Evolutionary conservation across 1,140 invertebrate genomes (phyloP), one percentile per base, ranked within the genome.

Genomic region (Nymphalis io): DNA sequence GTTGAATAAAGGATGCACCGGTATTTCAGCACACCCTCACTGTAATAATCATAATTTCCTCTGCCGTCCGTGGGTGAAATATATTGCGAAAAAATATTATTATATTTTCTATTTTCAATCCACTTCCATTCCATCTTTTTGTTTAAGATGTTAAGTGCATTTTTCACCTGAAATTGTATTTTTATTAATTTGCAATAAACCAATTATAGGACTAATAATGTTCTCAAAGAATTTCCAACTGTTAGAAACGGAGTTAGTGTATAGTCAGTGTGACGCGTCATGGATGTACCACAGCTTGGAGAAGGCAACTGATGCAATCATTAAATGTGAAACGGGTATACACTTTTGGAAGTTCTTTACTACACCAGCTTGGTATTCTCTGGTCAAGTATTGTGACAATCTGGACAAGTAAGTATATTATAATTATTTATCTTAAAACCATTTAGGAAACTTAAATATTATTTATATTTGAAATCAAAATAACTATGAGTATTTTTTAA

Each of bases 261-360:
- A 64, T 87, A 93, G 70, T 89, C 93, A 65, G 92, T 95, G 85
- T 44, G 91, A 91, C 55, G 88, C 93, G 20, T 85, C 92, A 2
- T 89, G 90, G 83, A 80, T 96, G 75, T 93, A 95, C 64, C 87
- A 94, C 55, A 93, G 94, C 0, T 79, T 95, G 18, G 91, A 81
- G 38, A 88, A 92, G 18, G 93, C 95, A 0, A 94, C 95, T 53
- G 88, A 93, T 1, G 93, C 94, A 3, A 93, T 95, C 68, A 90
- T 93, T 53, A 88, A 92, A 64, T 95, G 95, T 62, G 95, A 95
- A 77, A 88, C 87, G 21, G 94, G 94, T 2, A 86, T 94, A 64
- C 94, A 94, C 40, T 71, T 94, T 11, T 96, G 95, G 95, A 94
- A 95, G 81, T 92, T 95, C n/a, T 87, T 94, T 21, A 78, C 93